Percentiles rank a stretch among this genome's conserved stretches.
Evolutionary conservation across 2,113 vertebrate genomes (phyloP).

Genomic region (Phrynosoma blainvillii): DNA sequence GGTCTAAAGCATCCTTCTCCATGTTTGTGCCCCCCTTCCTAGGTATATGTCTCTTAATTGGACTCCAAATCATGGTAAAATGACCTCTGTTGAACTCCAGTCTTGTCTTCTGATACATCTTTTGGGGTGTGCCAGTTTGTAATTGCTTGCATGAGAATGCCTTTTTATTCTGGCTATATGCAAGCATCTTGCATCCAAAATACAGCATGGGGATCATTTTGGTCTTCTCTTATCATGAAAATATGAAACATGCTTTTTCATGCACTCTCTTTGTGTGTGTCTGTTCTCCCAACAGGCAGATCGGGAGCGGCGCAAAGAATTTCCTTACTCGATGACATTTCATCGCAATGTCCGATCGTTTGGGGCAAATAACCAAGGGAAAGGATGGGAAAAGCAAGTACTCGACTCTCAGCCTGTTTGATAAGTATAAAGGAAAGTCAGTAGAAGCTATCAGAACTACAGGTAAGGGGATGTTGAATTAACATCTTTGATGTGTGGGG

Average conservation of each 20-base stretch:
- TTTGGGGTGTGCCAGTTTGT: too few relatives aligned
- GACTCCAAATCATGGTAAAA: too few relatives aligned
- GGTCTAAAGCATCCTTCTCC: too few relatives aligned
- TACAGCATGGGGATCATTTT: background rate
- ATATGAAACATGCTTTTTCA: too few relatives aligned
- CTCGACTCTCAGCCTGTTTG: conserved; percentile 98
- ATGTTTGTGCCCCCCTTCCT: too few relatives aligned
- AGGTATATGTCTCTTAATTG: too few relatives aligned
- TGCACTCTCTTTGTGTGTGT: too few relatives aligned
- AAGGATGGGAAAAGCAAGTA: conserved; percentile 99
- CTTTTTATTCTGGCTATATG: background rate
- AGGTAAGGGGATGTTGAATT: conserved; percentile 78
- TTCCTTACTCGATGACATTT: conserved; percentile 99
- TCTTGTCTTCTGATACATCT: too few relatives aligned
- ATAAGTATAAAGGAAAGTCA: conserved; percentile 99
- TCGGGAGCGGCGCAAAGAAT: conserved; percentile 93
- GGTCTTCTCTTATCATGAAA: background rate
- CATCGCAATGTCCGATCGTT: conserved; percentile 99
- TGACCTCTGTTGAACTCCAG: too few relatives aligned
- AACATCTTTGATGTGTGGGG: too few relatives aligned
- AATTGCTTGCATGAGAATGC: background rate
- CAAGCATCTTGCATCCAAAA: background rate
- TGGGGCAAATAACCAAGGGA: conserved; percentile 99
- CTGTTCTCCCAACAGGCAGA: conserved; percentile 79
- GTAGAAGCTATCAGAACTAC: conserved; percentile 96